Conservation (phyloP, 1,140 invertebrate species). For the Drosophila ficusphila region DNA sequence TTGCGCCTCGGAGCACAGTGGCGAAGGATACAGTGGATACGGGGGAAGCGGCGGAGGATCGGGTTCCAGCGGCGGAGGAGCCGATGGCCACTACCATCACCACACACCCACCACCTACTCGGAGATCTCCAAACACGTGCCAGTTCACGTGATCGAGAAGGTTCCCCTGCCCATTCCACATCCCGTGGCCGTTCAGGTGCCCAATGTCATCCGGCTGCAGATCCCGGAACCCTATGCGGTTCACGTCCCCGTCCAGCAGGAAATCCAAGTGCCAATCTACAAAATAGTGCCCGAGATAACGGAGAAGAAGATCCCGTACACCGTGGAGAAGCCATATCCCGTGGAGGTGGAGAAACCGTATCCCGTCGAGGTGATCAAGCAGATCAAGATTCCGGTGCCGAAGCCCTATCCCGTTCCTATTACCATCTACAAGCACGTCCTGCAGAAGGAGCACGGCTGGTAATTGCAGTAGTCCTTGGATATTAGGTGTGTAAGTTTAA, state of each 20-base stretch:
- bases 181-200: conserved; percentile 89
- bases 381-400: conserved; percentile 90
- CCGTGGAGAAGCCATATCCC: conserved; percentile 90
- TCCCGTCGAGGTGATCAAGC: conserved; percentile 91
- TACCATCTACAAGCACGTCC: conserved; percentile 92
- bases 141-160: conserved; percentile 90
- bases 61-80: conserved; percentile 7
- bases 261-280: conserved; percentile 90
- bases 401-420: conserved; percentile 92
- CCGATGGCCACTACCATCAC: conserved; percentile 48
- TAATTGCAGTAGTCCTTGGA: background rate
- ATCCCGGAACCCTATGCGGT: conserved; percentile 90
- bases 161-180: conserved; percentile 90
- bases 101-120: conserved; percentile 86
- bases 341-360: conserved; percentile 91
- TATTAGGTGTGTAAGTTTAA: conserved; percentile 11
- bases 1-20: conserved; percentile 60
- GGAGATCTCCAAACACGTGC: conserved; percentile 88
- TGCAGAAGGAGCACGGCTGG: conserved; percentile 87
- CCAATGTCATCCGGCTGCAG: conserved; percentile 89
- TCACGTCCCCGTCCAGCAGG: conserved; percentile 89
- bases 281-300: conserved; percentile 88
- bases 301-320: conserved; percentile 90
- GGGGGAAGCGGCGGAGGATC: conserved; percentile 34
- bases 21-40: conserved; percentile 9